Percentiles rank a stretch among this genome's conserved stretches.
Evolutionary conservation across 2,113 vertebrate genomes (phyloP).

Genomic region (Cyanoderma ruficeps): DNA sequence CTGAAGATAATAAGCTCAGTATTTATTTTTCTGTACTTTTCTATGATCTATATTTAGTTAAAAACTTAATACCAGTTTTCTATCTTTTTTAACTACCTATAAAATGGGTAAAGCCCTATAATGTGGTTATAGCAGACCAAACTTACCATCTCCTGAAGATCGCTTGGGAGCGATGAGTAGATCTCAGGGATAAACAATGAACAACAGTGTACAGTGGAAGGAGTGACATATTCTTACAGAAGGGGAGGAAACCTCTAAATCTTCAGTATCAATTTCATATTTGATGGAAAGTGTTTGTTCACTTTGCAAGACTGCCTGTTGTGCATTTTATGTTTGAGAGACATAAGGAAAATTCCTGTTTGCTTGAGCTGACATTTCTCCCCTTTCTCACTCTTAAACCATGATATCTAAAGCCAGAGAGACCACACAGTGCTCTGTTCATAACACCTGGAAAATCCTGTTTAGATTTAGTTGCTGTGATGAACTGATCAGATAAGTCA

Average conservation of each 20-base stretch:
- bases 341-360: background rate
- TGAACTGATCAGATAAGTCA: background rate
- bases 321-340: background rate
- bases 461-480: background rate
- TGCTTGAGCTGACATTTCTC: background rate
- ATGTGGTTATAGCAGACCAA: background rate
- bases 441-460: conserved; percentile 40
- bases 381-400: background rate
- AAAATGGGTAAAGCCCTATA: background rate
- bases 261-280: background rate
- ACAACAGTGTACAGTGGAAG: background rate
- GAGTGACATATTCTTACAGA: background rate
- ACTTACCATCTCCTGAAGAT: background rate
- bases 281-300: background rate
- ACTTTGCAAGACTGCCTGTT: background rate
- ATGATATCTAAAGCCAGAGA: background rate
- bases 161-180: background rate
- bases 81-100: background rate
- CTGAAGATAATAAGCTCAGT: background rate
- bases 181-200: background rate
- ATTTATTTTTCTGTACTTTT: background rate
- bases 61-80: background rate
- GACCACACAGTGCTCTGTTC: background rate
- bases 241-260: background rate
- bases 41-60: background rate